These are phyloP conservation scores for Chinchilla lanigera DNA, from an alignment of 2,113 vertebrate genomes.

Conservation along the genomic window DNA sequence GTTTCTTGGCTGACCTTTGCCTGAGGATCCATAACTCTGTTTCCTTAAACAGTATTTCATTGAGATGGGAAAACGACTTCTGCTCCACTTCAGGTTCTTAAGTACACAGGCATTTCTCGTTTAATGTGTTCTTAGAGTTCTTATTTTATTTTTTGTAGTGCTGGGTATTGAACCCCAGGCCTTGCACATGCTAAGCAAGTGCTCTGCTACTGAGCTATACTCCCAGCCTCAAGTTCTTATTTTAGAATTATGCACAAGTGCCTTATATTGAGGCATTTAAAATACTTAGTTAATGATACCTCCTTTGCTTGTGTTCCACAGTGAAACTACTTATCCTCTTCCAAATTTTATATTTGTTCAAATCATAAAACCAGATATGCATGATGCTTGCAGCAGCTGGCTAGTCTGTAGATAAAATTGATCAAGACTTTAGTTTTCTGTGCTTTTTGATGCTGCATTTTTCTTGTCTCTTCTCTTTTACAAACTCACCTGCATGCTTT, in stretches of 20 bases:
- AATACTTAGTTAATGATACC: background rate
- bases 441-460: slow-evolving; percentile 18
- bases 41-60: slow-evolving; percentile 53
- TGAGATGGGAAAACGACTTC: slow-evolving; percentile 4
- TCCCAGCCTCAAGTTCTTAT: background rate
- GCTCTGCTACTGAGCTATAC: background rate
- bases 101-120: slow-evolving; percentile 9
- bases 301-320: background rate
- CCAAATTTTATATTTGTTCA: slow-evolving; percentile 15
- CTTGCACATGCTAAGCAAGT: background rate
- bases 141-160: slow-evolving; percentile 17
- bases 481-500: slow-evolving; percentile 41
- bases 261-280: slow-evolving; percentile 32
- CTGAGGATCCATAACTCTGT: background rate
- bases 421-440: background rate
- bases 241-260: slow-evolving; percentile 26
- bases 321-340: slow-evolving; percentile 44
- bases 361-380: slow-evolving; percentile 14
- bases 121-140: background rate
- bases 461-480: slow-evolving; percentile 43
- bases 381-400: background rate
- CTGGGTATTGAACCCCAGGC: background rate
- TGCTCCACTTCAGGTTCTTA: background rate
- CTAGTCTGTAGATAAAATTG: background rate
- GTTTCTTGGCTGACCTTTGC: slow-evolving; percentile 49